Evolutionary conservation across 2,113 vertebrate genomes (phyloP), one percentile per base, ranked within the genome.

Genomic region (Dinomys branickii): DNA sequence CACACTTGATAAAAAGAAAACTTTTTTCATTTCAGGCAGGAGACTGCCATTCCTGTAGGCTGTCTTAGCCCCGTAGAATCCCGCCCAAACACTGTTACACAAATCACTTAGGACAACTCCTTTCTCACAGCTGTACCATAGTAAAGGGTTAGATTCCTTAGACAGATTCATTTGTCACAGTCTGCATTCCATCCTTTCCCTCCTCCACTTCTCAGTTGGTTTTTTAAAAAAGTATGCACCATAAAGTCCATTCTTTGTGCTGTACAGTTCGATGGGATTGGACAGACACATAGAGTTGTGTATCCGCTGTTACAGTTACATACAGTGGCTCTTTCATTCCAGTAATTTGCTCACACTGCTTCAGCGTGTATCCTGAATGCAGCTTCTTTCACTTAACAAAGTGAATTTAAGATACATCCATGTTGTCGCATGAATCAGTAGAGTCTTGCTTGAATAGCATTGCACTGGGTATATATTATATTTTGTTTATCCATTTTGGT

Each of bases 91-190:
- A 16, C 20, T 30, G 5, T 88, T 73, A 71, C 35, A 35, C 50
- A 30, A 86, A 65, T 96, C 71, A 65, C 59, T 65, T 44, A 63
- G 19, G 50, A 90, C 3, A 63, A 14, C 17, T 61, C 38, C 41
- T 59, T 11, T 86, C 24, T 28, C 2, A 28, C 59, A 65, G 24
- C 77, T 92, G 88, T 33, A 38, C 10, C 61, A 19, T 24, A 58
- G 75, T 44, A 77, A 75, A 1, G 4, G 8, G 56, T 81, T 28
- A n/a, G 33, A 44, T 90, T 85, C 77, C 44, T 77, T 85, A 94
- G 89, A 56, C 63, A 65, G 47, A 91, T 71, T 69, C 22, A 93
- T 95, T 96, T 91, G 83, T 96, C 89, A 88, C 58, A 47, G 63
- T 95, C 71, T 96, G 85, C 56, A 81, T 94, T 81, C 81, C 63